Conservation (phyloP, 2,888 invertebrate genomes). For the Zygogramma bicolorata region DNA sequence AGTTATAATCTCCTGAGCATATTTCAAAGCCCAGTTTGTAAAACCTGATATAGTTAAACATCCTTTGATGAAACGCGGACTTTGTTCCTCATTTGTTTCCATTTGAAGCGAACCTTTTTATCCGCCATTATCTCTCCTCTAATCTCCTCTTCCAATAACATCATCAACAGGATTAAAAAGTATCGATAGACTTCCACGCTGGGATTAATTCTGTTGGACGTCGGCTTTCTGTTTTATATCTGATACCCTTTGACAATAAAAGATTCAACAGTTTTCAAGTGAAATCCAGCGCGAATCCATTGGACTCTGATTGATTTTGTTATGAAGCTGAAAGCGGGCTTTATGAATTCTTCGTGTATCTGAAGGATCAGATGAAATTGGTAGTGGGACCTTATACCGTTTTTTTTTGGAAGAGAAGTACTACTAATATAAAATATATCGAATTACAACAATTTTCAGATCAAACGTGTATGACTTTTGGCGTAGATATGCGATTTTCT, state of each 20-base stretch:
- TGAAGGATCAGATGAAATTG: too few species aligned
- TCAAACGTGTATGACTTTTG: too few species aligned
- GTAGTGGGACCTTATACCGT: too few species aligned
- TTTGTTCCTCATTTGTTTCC: background rate
- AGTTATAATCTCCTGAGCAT: background rate
- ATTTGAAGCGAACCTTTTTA: background rate
- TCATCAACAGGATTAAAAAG: slow-evolving; percentile 4
- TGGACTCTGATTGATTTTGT: too few species aligned
- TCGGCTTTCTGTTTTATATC: background rate
- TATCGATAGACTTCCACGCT: background rate
- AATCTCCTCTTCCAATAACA: background rate
- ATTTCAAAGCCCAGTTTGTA: background rate
- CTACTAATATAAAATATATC: too few species aligned
- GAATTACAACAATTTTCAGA: too few species aligned
- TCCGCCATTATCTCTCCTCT: background rate
- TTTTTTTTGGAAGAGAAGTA: too few species aligned
- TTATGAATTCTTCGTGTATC: too few species aligned
- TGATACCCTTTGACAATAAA: background rate
- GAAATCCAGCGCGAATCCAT: too few species aligned
- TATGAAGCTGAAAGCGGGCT: too few species aligned
- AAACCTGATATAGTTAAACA: background rate
- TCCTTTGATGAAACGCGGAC: background rate
- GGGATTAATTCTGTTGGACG: background rate
- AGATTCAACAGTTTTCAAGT: background rate
- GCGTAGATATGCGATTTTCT: too few species aligned